Evolutionary conservation across 2,888 invertebrate species (phyloP).

Genomic region (Linnaemya vulpina): DNA sequence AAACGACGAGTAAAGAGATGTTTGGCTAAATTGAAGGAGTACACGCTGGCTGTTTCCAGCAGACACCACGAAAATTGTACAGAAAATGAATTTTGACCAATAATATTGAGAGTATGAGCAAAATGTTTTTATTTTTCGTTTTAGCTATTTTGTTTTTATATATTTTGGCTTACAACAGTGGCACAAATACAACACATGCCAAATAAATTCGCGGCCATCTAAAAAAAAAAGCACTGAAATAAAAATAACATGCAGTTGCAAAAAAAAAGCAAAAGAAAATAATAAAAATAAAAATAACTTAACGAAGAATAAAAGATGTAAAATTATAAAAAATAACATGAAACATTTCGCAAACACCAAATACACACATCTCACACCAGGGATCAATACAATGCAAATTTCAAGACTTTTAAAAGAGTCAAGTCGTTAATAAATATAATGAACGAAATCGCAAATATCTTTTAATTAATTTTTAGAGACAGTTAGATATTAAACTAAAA

Average conservation of each 20-base stretch:
- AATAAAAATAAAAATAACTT: neutral
- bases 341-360: conserved; percentile 28
- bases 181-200: conserved; percentile 72
- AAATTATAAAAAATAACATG: conserved; percentile 9
- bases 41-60: conserved; percentile 28
- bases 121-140: conserved; percentile 40
- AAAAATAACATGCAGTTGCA: conserved; percentile 45
- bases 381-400: conserved; percentile 52
- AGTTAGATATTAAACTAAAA: too few relatives aligned
- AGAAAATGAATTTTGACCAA: conserved; percentile 67
- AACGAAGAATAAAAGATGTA: conserved; percentile 26
- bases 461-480: too few relatives aligned
- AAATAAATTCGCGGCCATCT: conserved; percentile 72
- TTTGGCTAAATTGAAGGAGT: conserved; percentile 44
- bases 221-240: conserved; percentile 58
- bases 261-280: conserved; percentile 2
- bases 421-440: neutral
- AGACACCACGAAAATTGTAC: conserved; percentile 49
- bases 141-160: conserved; percentile 14
- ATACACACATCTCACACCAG: conserved; percentile 17
- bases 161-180: conserved; percentile 56
- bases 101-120: conserved; percentile 55
- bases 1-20: conserved; percentile 39
- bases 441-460: too few relatives aligned
- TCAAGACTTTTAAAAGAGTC: conserved; percentile 8